A percentile compares a stretch with the other conserved stretches of the same genome.
phyloP scores from a whole-genome alignment of 2,113 vertebrate genomes.

The Thermophis baileyi region DNA sequence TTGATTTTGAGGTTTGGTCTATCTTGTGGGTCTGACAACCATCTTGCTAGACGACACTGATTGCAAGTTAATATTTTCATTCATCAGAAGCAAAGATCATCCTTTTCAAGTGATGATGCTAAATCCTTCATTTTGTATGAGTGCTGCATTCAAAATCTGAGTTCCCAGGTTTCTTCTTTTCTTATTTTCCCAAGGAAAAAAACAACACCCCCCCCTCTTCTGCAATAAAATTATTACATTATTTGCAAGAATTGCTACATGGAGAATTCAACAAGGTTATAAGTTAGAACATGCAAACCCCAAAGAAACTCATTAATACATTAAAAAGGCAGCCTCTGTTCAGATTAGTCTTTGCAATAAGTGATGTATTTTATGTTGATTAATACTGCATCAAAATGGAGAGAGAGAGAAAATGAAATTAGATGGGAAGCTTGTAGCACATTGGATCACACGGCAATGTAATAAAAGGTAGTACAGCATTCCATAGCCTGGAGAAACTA shows the following conservation, averaged over 20 bases:
- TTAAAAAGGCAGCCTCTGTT: neutral
- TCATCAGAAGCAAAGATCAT: neutral
- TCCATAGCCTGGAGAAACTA: neutral
- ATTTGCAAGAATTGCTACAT: neutral
- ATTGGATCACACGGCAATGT: neutral
- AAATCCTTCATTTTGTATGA: neutral
- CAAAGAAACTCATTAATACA: slow-evolving; percentile 7
- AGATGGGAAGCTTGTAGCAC: neutral
- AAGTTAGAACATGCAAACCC: neutral
- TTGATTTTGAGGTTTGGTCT: neutral
- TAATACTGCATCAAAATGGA: neutral
- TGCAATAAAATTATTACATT: neutral
- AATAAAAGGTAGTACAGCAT: neutral
- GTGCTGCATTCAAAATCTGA: neutral
- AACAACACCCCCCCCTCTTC: neutral
- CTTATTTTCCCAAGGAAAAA: neutral
- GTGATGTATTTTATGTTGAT: neutral
- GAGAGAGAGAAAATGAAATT: neutral
- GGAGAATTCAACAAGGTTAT: neutral
- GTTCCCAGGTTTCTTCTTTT: neutral
- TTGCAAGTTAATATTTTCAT: neutral
- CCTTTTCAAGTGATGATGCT: neutral
- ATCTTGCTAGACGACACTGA: neutral
- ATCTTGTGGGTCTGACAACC: neutral
- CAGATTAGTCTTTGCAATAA: slow-evolving; percentile 25